Evolutionary conservation across 1,140 invertebrate species (phyloP).

Genomic region (Drosophila trapezifrons): DNA sequence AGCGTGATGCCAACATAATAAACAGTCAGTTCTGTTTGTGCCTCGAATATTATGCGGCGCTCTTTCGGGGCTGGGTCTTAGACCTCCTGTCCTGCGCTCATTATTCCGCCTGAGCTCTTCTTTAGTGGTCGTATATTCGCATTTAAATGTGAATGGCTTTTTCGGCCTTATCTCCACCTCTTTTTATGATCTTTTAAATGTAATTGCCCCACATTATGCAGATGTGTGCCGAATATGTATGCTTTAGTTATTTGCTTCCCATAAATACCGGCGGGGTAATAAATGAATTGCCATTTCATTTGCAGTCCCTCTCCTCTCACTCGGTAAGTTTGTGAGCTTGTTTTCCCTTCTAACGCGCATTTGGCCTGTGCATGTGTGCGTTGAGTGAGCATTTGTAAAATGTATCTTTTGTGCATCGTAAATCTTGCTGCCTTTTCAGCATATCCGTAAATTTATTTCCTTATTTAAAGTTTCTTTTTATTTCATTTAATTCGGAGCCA

Average conservation of each 20-base stretch:
- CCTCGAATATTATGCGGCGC: constrained; percentile 37
- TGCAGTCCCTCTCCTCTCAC: constrained; percentile 38
- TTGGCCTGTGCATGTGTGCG: constrained; percentile 41
- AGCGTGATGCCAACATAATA: constrained; percentile 46
- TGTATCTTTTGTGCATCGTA: constrained; percentile 78
- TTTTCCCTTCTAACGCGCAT: constrained; percentile 54
- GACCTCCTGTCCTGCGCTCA: neutral
- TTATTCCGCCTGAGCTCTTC: constrained; percentile 30
- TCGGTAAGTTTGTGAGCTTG: constrained; percentile 26
- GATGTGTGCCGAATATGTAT: constrained; percentile 55
- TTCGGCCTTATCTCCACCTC: constrained; percentile 50
- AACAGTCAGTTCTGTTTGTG: constrained; percentile 57
- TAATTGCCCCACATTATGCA: constrained; percentile 77
- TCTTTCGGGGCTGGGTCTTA: neutral
- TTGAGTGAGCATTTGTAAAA: constrained; percentile 55
- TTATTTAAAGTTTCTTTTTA: constrained; percentile 73
- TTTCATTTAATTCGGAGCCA: constrained; percentile 28
- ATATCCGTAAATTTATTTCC: constrained; percentile 77
- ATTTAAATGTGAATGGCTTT: constrained; percentile 53
- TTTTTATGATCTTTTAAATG: constrained; percentile 74
- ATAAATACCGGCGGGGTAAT: constrained; percentile 69
- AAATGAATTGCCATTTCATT: constrained; percentile 80
- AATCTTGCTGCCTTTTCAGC: constrained; percentile 78
- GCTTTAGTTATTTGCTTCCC: constrained; percentile 70
- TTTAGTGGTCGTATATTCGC: constrained; percentile 26